phyloP scores from a whole-genome alignment of 1,140 invertebrate genomes.

The Eubasilissa regina region DNA sequence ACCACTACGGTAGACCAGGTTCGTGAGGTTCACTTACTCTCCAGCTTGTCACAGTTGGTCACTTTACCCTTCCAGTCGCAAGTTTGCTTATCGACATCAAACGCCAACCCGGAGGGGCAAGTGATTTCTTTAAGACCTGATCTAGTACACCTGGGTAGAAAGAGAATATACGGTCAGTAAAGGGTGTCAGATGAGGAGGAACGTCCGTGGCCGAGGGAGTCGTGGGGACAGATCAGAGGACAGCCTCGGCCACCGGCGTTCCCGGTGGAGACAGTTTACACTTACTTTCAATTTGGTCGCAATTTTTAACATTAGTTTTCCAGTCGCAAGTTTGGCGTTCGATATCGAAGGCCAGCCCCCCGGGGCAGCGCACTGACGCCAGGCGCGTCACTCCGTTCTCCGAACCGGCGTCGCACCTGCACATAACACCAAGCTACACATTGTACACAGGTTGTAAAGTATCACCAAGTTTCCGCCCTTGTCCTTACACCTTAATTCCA shows the following conservation, averaged over 20 bases:
- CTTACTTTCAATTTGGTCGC: conserved; percentile 94
- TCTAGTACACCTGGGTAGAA: conserved; percentile 85
- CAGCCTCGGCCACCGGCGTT: conserved; percentile 65
- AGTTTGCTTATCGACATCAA: conserved; percentile 97
- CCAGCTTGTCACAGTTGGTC: conserved; percentile 94
- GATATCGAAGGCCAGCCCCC: conserved; percentile 94
- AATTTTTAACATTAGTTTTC: conserved; percentile 96
- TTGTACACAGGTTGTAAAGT: not conserved
- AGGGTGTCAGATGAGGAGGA: conserved; percentile 48
- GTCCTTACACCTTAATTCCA: not conserved
- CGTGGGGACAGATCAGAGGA: conserved; percentile 28
- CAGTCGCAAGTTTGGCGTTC: conserved; percentile 95
- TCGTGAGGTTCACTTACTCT: conserved; percentile 87
- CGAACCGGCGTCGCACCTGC: conserved; percentile 91
- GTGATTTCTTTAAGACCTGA: conserved; percentile 94
- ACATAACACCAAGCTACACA: conserved; percentile 63
- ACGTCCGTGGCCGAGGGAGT: conserved; percentile 18
- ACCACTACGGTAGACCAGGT: conserved; percentile 65
- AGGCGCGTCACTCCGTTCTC: conserved; percentile 88
- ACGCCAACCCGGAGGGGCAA: conserved; percentile 94
- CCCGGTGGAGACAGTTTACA: conserved; percentile 63
- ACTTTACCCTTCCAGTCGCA: conserved; percentile 98
- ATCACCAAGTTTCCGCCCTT: not conserved
- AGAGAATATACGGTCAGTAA: conserved; percentile 63
- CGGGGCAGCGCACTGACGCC: conserved; percentile 89